A percentile compares a stretch with the other conserved stretches of the same genome.
These are phyloP conservation scores for Atlantisia rogersi DNA, from an alignment of 2,113 vertebrate genomes.

Conservation along the genomic window DNA sequence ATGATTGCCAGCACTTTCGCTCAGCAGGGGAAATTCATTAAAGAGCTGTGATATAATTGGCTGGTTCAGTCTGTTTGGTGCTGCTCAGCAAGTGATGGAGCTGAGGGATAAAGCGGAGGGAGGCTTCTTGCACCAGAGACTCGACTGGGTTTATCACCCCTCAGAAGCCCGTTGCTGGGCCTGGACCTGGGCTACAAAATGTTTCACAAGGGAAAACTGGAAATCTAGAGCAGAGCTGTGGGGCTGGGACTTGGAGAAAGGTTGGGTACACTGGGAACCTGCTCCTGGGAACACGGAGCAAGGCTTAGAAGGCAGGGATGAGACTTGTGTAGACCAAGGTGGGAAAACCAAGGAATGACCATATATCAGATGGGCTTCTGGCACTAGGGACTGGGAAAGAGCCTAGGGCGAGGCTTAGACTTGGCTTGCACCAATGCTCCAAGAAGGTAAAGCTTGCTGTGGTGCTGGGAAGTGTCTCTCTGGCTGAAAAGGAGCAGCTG, in stretches of 20 bases:
- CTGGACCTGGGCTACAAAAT: neutral
- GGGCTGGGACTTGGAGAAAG: neutral
- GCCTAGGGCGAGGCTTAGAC: neutral
- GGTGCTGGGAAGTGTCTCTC: neutral
- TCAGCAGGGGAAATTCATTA: neutral
- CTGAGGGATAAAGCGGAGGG: neutral
- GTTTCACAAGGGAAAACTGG: neutral
- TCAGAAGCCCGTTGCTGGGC: neutral
- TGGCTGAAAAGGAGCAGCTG: neutral
- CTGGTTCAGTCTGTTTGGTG: neutral
- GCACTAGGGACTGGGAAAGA: neutral
- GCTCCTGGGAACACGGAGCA: neutral
- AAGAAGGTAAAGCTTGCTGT: neutral
- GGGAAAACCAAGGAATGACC: neutral
- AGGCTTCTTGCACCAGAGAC: neutral
- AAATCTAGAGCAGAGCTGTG: neutral
- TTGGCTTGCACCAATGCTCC: neutral
- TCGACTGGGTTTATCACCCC: neutral
- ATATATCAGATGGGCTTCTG: neutral
- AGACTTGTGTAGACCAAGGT: rapidly evolving
- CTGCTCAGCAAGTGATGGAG: neutral
- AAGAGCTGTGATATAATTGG: neutral
- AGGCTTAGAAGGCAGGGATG: neutral
- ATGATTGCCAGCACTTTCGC: neutral
- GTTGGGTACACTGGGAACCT: neutral